Evolutionary conservation across 2,888 invertebrate species (phyloP), one percentile per base, ranked within the genome.

Genomic region (Sicus ferrugineus): DNA sequence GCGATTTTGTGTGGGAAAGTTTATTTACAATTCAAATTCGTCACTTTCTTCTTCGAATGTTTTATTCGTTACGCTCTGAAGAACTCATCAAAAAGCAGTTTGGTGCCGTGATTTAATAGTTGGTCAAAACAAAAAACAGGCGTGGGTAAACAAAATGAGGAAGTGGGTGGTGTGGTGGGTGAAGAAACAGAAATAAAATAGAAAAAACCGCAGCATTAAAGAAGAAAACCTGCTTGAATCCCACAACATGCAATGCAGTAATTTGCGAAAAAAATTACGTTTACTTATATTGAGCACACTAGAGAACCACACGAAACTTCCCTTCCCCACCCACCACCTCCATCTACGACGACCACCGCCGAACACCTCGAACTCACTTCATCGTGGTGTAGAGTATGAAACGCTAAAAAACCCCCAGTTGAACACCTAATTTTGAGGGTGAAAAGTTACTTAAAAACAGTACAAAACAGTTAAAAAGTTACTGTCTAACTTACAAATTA

Each of bases 201-300:
- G 38, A 52, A 54, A 54, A 19, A 52, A 54, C 26, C 14, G 28
- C 7, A 26, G 23, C 54, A 54, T 26, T 28, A 54, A 54, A 26
- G 54, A 26, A 23, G 26, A 28, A 46, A 23, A 23, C 21, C 5
- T 26, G 16, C 54, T 54, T 11, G 54, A 28, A 28, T 5, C 14
- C n/a, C 65, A 52, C 42, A 65, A 65, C 65, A 65, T 65, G 65
- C 65, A 31, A 65, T 65, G 34, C 52, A 26, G 52, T 65, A 31
- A 65, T 65, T 65, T 65, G 54, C 52, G 34, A 65, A 38, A 30
- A 65, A 52, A 38, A 63, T 63, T 30, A 30, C 30, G n/a, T 30
- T 46, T 48, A 30, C 46, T 48, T 48, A 30, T 54, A 50, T 11
- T 28, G 54, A 54, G 26, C 6, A 28, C 54, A 28, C 23, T 28